These are phyloP conservation scores for Myrmecobius fasciatus DNA, from an alignment of 2,113 vertebrate species.

Conservation along the genomic window DNA sequence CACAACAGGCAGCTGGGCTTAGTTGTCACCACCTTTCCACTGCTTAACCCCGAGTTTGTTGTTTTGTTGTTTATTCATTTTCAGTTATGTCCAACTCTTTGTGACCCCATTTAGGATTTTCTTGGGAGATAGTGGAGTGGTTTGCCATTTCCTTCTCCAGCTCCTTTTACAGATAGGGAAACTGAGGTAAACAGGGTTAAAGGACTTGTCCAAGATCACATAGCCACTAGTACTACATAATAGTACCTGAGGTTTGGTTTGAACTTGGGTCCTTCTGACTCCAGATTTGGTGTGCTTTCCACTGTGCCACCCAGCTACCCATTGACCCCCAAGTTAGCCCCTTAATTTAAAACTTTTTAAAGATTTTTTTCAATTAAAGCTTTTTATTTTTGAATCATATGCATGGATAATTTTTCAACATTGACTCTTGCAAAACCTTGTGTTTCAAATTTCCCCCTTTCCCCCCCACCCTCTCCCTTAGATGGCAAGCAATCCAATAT, in stretches of 20 bases:
- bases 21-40: background rate
- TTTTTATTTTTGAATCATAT: too few relatives aligned
- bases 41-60: background rate
- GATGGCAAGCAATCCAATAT: too few relatives aligned
- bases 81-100: background rate
- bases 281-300: background rate
- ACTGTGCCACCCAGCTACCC: background rate
- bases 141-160: background rate
- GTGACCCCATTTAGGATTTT: background rate
- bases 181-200: background rate
- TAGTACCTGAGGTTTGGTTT: background rate
- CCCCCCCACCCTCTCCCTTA: too few relatives aligned
- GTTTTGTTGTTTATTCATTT: background rate
- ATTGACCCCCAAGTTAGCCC: background rate
- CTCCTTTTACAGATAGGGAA: background rate
- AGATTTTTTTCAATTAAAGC: too few relatives aligned
- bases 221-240: background rate
- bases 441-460: too few relatives aligned
- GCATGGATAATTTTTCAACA: too few relatives aligned
- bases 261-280: background rate
- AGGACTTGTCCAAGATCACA: background rate
- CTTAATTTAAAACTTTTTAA: background rate
- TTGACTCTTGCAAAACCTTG: too few relatives aligned
- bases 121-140: background rate
- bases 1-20: background rate